phyloP scores from a whole-genome alignment of 2,113 vertebrate genomes.

The Girardinichthys multiradiatus region DNA sequence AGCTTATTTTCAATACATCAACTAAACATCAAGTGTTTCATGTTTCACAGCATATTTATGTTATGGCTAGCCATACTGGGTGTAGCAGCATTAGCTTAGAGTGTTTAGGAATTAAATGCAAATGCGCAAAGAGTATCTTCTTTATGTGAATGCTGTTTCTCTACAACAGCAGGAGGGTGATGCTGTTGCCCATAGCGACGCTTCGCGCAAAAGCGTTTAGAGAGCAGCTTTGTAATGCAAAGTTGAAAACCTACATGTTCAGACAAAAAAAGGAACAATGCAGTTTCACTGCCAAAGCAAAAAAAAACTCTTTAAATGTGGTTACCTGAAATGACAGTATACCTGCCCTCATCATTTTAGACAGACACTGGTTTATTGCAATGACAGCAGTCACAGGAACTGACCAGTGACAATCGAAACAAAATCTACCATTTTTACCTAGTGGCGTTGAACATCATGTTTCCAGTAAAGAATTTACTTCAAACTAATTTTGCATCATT shows the following conservation, averaged over 20 bases:
- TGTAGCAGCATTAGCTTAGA: background rate
- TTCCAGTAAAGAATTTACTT: background rate
- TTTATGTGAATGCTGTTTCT: background rate
- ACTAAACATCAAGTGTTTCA: background rate
- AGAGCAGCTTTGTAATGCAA: background rate
- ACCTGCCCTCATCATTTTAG: background rate
- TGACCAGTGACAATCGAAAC: background rate
- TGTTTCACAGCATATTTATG: background rate
- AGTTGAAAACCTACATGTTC: background rate
- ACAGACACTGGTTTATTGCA: background rate
- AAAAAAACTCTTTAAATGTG: background rate
- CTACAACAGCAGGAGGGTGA: background rate
- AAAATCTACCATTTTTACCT: background rate
- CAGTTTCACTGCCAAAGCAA: background rate
- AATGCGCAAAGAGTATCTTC: background rate
- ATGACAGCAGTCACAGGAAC: constrained; percentile 13
- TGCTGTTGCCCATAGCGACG: background rate
- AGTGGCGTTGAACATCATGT: background rate
- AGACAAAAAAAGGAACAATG: background rate
- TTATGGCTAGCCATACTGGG: background rate
- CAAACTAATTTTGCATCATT: background rate
- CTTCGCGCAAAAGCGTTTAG: background rate
- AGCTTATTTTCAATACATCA: background rate
- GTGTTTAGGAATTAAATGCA: background rate
- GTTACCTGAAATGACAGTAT: background rate